These are phyloP conservation scores for Ladona fulva DNA, from an alignment of 1,140 invertebrate species.

Conservation along the genomic window DNA sequence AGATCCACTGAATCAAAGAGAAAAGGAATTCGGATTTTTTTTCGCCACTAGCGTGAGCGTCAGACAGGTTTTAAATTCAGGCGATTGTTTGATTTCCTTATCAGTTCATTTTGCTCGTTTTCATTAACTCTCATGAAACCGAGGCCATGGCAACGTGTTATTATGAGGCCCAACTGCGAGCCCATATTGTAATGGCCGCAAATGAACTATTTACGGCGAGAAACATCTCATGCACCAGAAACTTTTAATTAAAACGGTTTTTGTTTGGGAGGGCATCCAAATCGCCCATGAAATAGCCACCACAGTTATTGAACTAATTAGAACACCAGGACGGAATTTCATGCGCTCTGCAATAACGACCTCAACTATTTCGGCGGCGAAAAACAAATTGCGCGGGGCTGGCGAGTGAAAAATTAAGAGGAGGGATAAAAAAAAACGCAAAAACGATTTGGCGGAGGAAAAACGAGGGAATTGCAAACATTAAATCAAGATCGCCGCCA, in stretches of 20 bases:
- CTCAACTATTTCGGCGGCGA: background rate
- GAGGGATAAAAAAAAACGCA: background rate
- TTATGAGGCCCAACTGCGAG: background rate
- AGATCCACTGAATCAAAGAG: no score
- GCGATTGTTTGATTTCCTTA: no score
- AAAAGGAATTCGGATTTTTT: no score
- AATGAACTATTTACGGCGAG: background rate
- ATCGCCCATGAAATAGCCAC: background rate
- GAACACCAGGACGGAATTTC: no score
- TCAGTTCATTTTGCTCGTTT: no score
- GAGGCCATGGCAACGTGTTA: no score
- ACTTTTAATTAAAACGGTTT: conserved; percentile 8
- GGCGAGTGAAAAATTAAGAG: no score
- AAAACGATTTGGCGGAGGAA: background rate
- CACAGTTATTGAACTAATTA: background rate
- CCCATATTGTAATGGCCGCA: background rate
- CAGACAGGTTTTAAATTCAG: no score
- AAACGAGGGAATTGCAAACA: background rate
- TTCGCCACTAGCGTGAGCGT: no score
- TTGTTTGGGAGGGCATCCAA: background rate
- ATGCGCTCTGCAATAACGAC: background rate
- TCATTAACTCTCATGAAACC: no score
- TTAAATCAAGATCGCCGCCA: background rate
- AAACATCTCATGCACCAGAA: background rate
- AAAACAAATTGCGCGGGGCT: background rate